A percentile compares a stretch with the other conserved stretches of the same genome.
These are phyloP conservation scores for Siniperca obscura DNA, from an alignment of 2,797 vertebrate genomes.

Conservation along the genomic window DNA sequence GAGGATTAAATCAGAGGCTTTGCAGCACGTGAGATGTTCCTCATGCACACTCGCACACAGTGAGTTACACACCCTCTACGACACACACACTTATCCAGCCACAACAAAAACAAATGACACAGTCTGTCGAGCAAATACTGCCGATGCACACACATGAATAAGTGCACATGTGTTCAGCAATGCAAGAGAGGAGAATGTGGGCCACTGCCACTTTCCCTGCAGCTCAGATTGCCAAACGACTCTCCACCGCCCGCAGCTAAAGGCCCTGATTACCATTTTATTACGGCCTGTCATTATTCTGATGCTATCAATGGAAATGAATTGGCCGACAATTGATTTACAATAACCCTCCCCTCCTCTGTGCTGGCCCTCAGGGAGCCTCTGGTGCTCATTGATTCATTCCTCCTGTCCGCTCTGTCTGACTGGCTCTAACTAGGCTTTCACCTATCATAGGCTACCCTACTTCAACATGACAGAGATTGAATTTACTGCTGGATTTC, in stretches of 20 bases:
- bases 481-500: slow-evolving; percentile 24
- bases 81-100: slow-evolving; percentile 34
- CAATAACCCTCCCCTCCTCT: slow-evolving; percentile 63
- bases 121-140: slow-evolving; percentile 19
- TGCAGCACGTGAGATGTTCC: slow-evolving; percentile 47
- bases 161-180: slow-evolving; percentile 41
- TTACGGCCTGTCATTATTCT: slow-evolving; percentile 75
- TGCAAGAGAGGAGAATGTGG: slow-evolving; percentile 49
- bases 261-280: slow-evolving; percentile 77
- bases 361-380: slow-evolving; percentile 60
- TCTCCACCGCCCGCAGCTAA: slow-evolving; percentile 55
- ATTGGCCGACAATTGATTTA: slow-evolving; percentile 82
- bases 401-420: slow-evolving; percentile 59
- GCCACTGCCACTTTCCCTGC: slow-evolving; percentile 50
- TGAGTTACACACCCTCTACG: background rate
- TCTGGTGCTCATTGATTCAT: slow-evolving; percentile 74
- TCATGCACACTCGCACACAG: slow-evolving; percentile 22
- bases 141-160: slow-evolving; percentile 28
- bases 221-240: slow-evolving; percentile 47
- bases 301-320: slow-evolving; percentile 83
- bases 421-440: slow-evolving; percentile 59
- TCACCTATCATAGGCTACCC: slow-evolving; percentile 35
- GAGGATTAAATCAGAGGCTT: slow-evolving; percentile 67
- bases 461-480: slow-evolving; percentile 28
- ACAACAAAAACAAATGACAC: slow-evolving; percentile 53